phyloP scores from a whole-genome alignment of 2,797 vertebrate genomes.

The Argentina silus region DNA sequence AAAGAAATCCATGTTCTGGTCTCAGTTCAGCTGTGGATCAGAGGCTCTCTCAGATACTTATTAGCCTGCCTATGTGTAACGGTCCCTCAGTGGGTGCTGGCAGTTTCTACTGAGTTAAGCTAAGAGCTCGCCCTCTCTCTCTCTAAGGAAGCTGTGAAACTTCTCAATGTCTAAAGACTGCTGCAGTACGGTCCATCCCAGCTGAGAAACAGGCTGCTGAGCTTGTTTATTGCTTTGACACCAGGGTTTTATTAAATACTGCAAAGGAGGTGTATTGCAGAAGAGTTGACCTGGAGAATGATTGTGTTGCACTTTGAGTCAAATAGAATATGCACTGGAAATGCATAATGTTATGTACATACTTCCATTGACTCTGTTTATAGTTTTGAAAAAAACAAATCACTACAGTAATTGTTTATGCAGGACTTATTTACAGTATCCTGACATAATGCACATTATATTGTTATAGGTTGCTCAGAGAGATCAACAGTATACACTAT shows the following conservation, averaged over 20 bases:
- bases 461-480: too few relatives aligned
- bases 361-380: too few relatives aligned
- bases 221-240: constrained; percentile 68
- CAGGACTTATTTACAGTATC: not conserved
- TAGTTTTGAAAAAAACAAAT: too few relatives aligned
- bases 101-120: constrained; percentile 72
- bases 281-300: constrained; percentile 52
- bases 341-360: too few relatives aligned
- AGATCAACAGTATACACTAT: too few relatives aligned
- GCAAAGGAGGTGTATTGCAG: constrained; percentile 65
- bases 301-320: constrained; percentile 33
- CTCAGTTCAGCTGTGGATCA: constrained; percentile 51
- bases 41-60: constrained; percentile 60
- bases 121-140: constrained; percentile 63
- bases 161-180: constrained; percentile 63
- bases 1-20: constrained; percentile 47
- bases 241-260: constrained; percentile 63
- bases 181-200: constrained; percentile 13
- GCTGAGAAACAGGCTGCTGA: constrained; percentile 53
- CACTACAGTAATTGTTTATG: too few relatives aligned
- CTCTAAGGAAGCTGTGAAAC: constrained; percentile 58
- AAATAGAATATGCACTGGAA: too few relatives aligned
- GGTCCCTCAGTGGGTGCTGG: constrained; percentile 62
- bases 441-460: not conserved
- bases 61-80: constrained; percentile 67